A percentile compares a stretch with the other conserved stretches of the same genome.
Evolutionary conservation across 2,888 invertebrate genomes (phyloP).

Genomic region (Trissolcus japonicus): DNA sequence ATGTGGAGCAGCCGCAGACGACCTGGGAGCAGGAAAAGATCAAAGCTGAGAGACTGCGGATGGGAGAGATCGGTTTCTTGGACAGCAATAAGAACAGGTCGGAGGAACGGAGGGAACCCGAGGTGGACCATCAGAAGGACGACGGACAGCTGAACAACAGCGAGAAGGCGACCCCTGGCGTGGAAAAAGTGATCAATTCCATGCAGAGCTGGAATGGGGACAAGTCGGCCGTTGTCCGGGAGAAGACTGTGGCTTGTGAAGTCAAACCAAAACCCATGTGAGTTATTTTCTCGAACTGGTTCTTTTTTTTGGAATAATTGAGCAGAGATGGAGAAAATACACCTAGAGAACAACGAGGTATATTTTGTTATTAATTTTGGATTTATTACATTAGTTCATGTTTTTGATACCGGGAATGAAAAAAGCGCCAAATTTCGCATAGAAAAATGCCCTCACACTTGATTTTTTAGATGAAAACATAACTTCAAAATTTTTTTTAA

Average conservation of each 20-base stretch:
- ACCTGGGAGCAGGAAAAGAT: slow-evolving; percentile 74
- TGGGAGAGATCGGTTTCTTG: slow-evolving; percentile 62
- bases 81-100: slow-evolving; percentile 43
- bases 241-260: slow-evolving; percentile 75
- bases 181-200: slow-evolving; percentile 21
- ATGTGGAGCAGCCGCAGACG: slow-evolving; percentile 63
- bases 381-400: too few species aligned
- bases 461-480: too few species aligned
- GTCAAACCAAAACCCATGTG: slow-evolving; percentile 86
- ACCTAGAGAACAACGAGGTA: too few species aligned
- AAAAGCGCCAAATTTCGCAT: too few species aligned
- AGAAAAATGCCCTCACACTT: too few species aligned
- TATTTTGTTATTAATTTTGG: too few species aligned
- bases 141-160: neutral
- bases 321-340: neutral
- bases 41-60: slow-evolving; percentile 69
- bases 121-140: slow-evolving; percentile 58
- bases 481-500: too few species aligned
- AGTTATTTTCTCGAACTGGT: slow-evolving; percentile 58
- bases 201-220: slow-evolving; percentile 62
- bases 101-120: slow-evolving; percentile 48
- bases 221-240: slow-evolving; percentile 57
- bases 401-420: too few species aligned
- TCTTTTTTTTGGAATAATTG: too few species aligned
- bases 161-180: neutral